Percentiles rank a stretch among this genome's conserved stretches.
phyloP scores from a whole-genome alignment of 2,797 vertebrate species.

The Urocyon cinereoargenteus region DNA sequence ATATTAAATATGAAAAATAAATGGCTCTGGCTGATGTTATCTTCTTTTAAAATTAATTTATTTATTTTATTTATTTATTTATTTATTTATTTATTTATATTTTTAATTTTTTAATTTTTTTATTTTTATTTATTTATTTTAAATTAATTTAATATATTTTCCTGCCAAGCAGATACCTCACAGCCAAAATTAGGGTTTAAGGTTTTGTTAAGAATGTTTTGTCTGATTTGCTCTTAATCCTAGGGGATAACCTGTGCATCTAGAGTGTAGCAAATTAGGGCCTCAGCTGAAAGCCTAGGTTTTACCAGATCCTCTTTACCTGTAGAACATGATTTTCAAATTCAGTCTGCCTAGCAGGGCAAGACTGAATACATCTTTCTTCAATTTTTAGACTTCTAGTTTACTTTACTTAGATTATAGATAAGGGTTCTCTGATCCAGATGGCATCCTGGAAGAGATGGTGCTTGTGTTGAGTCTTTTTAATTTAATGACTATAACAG shows the following conservation, averaged over 20 bases:
- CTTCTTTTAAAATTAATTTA: not conserved
- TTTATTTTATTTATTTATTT: too few relatives aligned
- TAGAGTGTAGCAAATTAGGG: not conserved
- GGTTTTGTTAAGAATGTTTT: not conserved
- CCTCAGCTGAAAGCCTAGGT: not conserved
- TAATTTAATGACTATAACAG: not conserved
- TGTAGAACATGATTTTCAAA: not conserved
- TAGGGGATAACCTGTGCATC: not conserved
- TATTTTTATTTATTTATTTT: too few relatives aligned
- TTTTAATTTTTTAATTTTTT: too few relatives aligned
- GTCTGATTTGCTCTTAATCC: not conserved
- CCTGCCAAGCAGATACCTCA: not conserved
- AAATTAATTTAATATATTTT: not conserved
- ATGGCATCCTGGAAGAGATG: not conserved
- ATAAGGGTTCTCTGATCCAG: not conserved
- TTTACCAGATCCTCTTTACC: not conserved
- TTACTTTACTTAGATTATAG: not conserved
- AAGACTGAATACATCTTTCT: not conserved
- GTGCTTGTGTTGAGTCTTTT: not conserved
- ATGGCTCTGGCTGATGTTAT: not conserved
- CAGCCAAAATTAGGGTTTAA: not conserved
- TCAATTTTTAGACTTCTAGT: not conserved
- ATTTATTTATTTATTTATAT: too few relatives aligned
- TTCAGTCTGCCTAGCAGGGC: not conserved
- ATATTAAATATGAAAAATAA: not conserved